A percentile compares a stretch with the other conserved stretches of the same genome.
These are phyloP conservation scores for Uria lomvia DNA, from an alignment of 2,113 vertebrate species.

Conservation along the genomic window DNA sequence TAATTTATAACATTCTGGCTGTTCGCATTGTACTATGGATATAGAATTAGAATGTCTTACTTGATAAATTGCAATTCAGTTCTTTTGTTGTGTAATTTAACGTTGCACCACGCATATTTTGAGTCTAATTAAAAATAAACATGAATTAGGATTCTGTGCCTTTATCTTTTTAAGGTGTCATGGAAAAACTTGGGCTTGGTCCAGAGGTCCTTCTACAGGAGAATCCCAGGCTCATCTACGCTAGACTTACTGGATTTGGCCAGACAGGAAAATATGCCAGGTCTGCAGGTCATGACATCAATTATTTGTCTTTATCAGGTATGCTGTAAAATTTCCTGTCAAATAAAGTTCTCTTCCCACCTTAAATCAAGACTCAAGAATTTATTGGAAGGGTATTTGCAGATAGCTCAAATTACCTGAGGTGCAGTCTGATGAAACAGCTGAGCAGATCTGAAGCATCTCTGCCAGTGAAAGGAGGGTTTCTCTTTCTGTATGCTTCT, in stretches of 20 bases:
- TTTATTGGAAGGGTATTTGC: not conserved
- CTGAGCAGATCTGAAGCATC: not conserved
- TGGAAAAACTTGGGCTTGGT: slow-evolving; percentile 92
- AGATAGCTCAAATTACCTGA: not conserved
- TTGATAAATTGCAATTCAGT: not conserved
- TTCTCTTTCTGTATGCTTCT: not conserved
- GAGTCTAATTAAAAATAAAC: not conserved
- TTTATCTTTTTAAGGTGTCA: slow-evolving; percentile 80
- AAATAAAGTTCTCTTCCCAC: not conserved
- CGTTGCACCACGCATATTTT: not conserved
- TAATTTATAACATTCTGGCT: not conserved
- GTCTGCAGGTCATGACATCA: slow-evolving; percentile 92
- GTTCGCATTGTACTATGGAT: not conserved
- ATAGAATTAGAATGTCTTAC: not conserved
- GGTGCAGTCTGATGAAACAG: not conserved
- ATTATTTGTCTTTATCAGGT: slow-evolving; percentile 93
- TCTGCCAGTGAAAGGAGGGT: not conserved
- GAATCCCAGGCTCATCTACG: slow-evolving; percentile 90
- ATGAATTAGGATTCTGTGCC: not conserved
- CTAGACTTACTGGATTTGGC: slow-evolving; percentile 91
- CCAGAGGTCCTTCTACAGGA: slow-evolving; percentile 80
- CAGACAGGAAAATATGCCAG: slow-evolving; percentile 81
- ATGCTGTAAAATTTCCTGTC: not conserved
- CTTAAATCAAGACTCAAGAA: not conserved
- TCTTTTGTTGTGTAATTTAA: not conserved